A percentile compares a stretch with the other conserved stretches of the same genome.
Conservation (phyloP, 2,113 vertebrate species). For the Rhinoptilus africanus region DNA sequence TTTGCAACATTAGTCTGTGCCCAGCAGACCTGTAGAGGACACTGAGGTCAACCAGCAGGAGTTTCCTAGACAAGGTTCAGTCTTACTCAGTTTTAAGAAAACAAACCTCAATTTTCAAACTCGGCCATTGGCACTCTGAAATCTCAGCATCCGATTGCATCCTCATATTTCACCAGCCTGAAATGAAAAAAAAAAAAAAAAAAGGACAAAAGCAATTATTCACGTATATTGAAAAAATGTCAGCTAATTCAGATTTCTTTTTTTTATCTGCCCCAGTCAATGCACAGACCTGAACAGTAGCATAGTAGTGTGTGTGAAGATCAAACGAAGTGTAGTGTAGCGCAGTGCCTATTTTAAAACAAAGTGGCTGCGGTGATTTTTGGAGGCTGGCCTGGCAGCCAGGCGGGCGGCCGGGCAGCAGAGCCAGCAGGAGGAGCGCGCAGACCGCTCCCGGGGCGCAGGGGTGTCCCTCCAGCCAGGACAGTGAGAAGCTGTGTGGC, state of each 20-base stretch:
- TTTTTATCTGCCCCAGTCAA: background rate
- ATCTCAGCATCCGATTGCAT: background rate
- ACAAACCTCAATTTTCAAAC: background rate
- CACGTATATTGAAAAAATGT: background rate
- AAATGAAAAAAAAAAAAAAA: background rate
- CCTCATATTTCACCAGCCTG: background rate
- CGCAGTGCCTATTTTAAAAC: background rate
- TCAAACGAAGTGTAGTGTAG: background rate
- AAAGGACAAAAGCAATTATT: background rate
- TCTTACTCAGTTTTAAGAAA: background rate
- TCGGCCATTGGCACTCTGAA: fast-evolving
- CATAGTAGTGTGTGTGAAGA: background rate
- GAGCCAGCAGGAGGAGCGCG: constrained; percentile 28
- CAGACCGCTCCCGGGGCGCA: background rate
- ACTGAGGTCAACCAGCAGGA: background rate
- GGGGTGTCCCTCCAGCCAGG: background rate
- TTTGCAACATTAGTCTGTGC: background rate
- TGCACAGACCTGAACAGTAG: background rate
- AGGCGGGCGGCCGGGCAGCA: background rate
- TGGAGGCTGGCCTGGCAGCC: background rate
- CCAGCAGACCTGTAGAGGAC: background rate
- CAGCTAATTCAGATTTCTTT: background rate
- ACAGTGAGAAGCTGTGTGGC: background rate
- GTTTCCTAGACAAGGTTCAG: background rate
- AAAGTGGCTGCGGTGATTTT: background rate